Evolutionary conservation across 1,140 invertebrate genomes (phyloP), one percentile per base, ranked within the genome.

Genomic region (Aphis gossypii): DNA sequence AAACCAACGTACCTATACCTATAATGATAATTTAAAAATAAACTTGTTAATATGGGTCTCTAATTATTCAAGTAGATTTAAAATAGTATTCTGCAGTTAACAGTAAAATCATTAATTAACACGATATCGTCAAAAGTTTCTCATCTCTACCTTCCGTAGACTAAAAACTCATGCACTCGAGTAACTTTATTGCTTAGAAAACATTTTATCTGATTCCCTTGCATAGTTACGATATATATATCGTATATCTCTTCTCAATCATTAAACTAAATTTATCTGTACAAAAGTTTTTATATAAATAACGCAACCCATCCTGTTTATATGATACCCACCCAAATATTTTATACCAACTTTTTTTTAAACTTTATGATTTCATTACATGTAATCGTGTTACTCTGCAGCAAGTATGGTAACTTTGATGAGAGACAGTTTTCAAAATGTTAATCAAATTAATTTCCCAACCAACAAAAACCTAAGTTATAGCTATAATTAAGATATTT

Each of bases 401-500:
- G 14, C 30, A n/a, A 76, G 18, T n/a, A n/a, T 76, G 30, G 30
- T 35, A n/a, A n/a, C 14, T n/a, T 76, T n/a, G 30, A n/a, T 18
- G 60, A 76, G n/a, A 76, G 60, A 76, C 30, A 76, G 14, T n/a
- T n/a, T 76, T 76, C 4, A 76, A 76, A 76, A 76, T 76, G 14
- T 76, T n/a, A n/a, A n/a, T 76, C n/a, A 76, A n/a, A 76, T 76
- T n/a, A 76, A 76, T n/a, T 76, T 76, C n/a, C 14, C 60, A 76
- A n/a, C n/a, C 30, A n/a, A n/a, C 4, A 76, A 30, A 76, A 30
- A 68, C 30, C 60, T 51, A 51, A 14, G 11, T 51, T 51, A 18
- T 14, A 14, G 1, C 48, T 68, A 11, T 68, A 68, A 2, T 8
- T 60, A 18, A 5, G 11, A 68, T n/a, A 68, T 68, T 68, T n/a